Percentiles rank a stretch among this genome's conserved stretches.
Evolutionary conservation across 2,113 vertebrate genomes (phyloP).

Genomic region (Clarias macrocephalus): DNA sequence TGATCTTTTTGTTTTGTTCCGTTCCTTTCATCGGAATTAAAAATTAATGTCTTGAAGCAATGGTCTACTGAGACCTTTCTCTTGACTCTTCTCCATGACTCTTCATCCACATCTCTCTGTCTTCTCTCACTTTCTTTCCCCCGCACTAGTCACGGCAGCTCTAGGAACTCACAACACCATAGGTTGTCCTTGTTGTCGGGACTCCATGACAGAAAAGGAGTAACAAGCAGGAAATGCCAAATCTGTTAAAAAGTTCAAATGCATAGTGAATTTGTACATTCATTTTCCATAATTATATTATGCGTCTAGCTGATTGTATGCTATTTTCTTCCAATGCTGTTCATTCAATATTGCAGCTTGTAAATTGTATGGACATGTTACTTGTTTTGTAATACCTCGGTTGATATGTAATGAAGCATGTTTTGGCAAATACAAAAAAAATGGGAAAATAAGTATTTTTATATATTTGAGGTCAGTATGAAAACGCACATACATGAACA

Average conservation of each 20-base stretch:
- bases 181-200: not conserved
- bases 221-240: not conserved
- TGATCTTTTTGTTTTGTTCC: constrained; percentile 21
- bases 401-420: not conserved
- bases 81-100: not conserved
- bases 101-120: not conserved
- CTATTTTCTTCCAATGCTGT: not conserved
- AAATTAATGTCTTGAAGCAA: constrained; percentile 19
- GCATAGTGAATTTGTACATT: not conserved
- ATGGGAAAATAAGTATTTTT: no score
- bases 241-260: not conserved
- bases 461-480: not conserved
- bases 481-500: not conserved
- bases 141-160: not conserved
- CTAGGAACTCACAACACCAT: not conserved
- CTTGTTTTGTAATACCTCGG: not conserved
- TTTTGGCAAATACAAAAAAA: not conserved
- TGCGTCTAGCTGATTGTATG: not conserved
- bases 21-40: constrained; percentile 28
- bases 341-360: not conserved
- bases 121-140: constrained; percentile 7
- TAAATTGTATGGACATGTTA: not conserved
- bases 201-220: not conserved
- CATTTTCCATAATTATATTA: not conserved
- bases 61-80: constrained; percentile 12